Evolutionary conservation across 1,140 invertebrate genomes (phyloP), one percentile per base, ranked within the genome.

Genomic region (Aphis craccivora): DNA sequence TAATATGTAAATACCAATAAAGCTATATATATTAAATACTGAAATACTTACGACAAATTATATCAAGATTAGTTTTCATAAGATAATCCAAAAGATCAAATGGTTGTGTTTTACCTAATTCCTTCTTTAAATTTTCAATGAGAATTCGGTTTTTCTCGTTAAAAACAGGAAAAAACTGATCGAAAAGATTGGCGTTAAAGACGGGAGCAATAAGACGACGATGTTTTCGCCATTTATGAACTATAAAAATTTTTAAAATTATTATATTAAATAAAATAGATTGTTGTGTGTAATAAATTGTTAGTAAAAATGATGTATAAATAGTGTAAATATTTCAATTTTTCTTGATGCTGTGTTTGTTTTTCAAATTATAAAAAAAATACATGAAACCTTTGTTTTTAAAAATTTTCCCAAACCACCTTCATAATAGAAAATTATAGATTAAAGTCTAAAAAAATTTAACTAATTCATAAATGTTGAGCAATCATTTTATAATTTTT

Each of bases 11-110:
- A 90, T n/a, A 76, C 14, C n/a, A n/a, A 35, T n/a, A 35, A 20
- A 1, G n/a, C n/a, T 18, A 18, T 14, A n/a, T 35, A n/a, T 51
- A 11, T 43, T 7, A 14, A 60, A 40, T 20, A 67, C 43, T 53
- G 2, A 37, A 90, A 22, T 53, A 94, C 95, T 96, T 96, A 96
- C 98, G 97, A 95, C 97, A 97, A 90, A 98, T 97, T 93, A 97
- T 97, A 95, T 98, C 98, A 30, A 98, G 95, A n/a, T 97, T 96
- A 94, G 96, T 97, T 55, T 96, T 95, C 30, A 96, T 96, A 20
- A 97, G 95, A 81, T 96, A 95, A 1, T 96, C 96, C 94, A 94
- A 94, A 1, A 94, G 40, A 87, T 94, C 94, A 76, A 94, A 94
- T 30, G 89, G 76, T 37, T 94, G 84, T 6, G 90, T 3, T 95